These are phyloP conservation scores for Misgurnus mizolepis DNA, from an alignment of 2,113 vertebrate species.

Conservation along the genomic window DNA sequence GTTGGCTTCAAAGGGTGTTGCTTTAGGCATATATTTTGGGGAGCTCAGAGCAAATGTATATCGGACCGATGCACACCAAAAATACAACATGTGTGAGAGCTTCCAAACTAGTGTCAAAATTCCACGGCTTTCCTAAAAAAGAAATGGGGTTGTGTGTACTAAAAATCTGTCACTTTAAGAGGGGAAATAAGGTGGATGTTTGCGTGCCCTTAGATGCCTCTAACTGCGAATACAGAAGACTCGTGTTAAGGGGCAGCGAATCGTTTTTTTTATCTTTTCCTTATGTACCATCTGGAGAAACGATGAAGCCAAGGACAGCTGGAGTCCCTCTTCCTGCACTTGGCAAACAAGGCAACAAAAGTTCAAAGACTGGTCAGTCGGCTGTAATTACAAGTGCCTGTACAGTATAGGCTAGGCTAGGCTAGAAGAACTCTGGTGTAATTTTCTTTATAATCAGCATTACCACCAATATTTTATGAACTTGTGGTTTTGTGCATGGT, in stretches of 20 bases:
- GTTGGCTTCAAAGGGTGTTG: constrained; percentile 18
- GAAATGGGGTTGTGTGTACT: not conserved
- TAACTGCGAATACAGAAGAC: constrained; percentile 26
- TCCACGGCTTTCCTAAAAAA: not conserved
- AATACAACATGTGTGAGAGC: not conserved
- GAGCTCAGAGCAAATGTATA: not conserved
- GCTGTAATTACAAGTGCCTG: constrained; percentile 49
- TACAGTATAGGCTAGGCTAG: not conserved
- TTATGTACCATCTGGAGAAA: constrained; percentile 54
- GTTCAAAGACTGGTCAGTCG: constrained; percentile 55
- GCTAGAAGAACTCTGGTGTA: constrained; percentile 13
- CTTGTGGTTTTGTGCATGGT: constrained; percentile 37
- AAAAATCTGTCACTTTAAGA: not conserved
- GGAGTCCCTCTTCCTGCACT: constrained; percentile 30
- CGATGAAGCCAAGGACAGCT: constrained; percentile 52
- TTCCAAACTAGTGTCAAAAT: not conserved
- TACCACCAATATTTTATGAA: constrained; percentile 32
- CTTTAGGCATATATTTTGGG: not conserved
- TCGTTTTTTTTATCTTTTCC: constrained; percentile 28
- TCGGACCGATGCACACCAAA: not conserved
- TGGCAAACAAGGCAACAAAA: constrained; percentile 33
- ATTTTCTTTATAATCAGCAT: constrained; percentile 33
- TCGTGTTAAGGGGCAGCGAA: constrained; percentile 27
- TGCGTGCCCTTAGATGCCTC: not conserved
- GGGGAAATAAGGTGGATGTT: constrained; percentile 21